A percentile compares a stretch with the other conserved stretches of the same genome.
phyloP scores from a whole-genome alignment of 2,797 vertebrate genomes.

The Petrocephalus schoutedeni region DNA sequence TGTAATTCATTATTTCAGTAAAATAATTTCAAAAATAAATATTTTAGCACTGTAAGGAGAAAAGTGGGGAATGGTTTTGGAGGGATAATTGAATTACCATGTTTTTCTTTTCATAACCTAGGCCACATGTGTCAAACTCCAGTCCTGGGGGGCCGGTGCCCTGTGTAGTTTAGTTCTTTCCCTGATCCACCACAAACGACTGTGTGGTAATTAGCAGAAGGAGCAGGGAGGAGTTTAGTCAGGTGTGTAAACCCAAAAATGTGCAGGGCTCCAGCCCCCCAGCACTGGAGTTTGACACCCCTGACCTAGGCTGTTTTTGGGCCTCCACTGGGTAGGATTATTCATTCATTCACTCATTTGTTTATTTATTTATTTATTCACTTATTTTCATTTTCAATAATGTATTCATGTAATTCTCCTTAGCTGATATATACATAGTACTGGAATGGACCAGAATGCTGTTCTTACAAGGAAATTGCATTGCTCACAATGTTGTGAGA shows the following conservation, averaged over 20 bases:
- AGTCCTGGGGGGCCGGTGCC: not conserved
- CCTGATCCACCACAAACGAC: too few relatives aligned
- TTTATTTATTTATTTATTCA: not conserved
- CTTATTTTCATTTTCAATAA: conserved; percentile 1
- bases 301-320: not conserved
- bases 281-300: too few relatives aligned
- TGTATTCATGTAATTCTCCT: conserved; percentile 12
- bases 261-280: too few relatives aligned
- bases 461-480: conserved; percentile 19
- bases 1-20: conserved; percentile 8
- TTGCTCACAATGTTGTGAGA: not conserved
- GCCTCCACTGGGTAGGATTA: not conserved
- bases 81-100: not conserved
- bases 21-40: conserved; percentile 17
- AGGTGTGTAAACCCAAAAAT: too few relatives aligned
- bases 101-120: conserved; percentile 13
- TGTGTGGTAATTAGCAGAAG: too few relatives aligned
- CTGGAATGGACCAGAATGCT: not conserved
- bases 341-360: not conserved
- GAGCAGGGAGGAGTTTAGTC: too few relatives aligned
- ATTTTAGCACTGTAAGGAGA: conserved; percentile 9
- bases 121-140: not conserved
- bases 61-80: not conserved
- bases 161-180: too few relatives aligned
- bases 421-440: conserved; percentile 8